Conservation (phyloP, 2,797 vertebrate genomes). For the Selene dorsalis region DNA sequence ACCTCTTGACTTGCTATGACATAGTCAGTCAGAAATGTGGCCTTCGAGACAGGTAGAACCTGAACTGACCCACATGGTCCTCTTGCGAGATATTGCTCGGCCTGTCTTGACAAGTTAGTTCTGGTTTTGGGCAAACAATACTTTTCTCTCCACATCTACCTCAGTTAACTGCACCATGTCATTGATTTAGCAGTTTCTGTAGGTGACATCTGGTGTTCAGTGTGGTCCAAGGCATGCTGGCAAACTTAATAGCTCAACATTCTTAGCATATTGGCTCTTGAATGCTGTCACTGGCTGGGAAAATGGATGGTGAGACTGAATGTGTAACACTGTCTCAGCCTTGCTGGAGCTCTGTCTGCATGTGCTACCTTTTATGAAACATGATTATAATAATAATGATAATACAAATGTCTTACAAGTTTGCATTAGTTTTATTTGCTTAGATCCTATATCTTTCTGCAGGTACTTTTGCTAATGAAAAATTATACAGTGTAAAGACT, state of each 20-base stretch:
- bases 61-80: not conserved
- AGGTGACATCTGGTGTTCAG: slow-evolving; percentile 58
- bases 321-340: slow-evolving; percentile 41
- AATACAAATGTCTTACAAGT: not conserved
- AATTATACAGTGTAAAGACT: slow-evolving; percentile 2
- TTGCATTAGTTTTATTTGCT: not conserved
- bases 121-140: slow-evolving; percentile 14
- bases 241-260: slow-evolving; percentile 54
- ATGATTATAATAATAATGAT: too few relatives aligned
- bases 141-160: slow-evolving; percentile 28
- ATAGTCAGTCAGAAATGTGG: not conserved
- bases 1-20: not conserved
- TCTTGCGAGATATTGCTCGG: not conserved
- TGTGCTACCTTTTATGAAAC: not conserved
- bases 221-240: slow-evolving; percentile 59
- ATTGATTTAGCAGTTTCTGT: slow-evolving; percentile 56
- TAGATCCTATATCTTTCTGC: not conserved
- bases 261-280: slow-evolving; percentile 60
- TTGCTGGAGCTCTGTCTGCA: slow-evolving; percentile 31
- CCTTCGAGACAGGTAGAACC: not conserved
- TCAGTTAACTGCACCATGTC: slow-evolving; percentile 7
- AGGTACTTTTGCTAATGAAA: slow-evolving; percentile 19
- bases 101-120: not conserved
- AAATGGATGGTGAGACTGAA: slow-evolving; percentile 42
- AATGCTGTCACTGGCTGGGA: slow-evolving; percentile 43